Evolutionary conservation across 2,113 vertebrate species (phyloP), one percentile per base, ranked within the genome.

Genomic region (Psilopsiagon aymara): DNA sequence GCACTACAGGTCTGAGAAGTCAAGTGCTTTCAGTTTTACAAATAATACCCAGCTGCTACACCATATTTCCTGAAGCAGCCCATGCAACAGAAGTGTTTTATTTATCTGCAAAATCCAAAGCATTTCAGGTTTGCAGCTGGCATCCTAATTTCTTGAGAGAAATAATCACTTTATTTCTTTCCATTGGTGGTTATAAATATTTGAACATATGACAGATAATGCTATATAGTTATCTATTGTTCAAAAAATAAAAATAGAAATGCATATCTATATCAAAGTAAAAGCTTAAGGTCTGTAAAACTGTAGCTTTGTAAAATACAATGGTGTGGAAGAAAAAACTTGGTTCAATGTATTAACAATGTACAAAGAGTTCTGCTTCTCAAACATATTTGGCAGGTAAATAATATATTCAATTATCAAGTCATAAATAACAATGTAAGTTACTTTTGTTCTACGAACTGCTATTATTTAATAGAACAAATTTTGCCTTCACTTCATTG

Each of bases 401-500:
- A 85, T n/a, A 71, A 53, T 3, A 57, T 63, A 63, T 57, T 51
- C 57, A 81, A n/a, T 33, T 76, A 29, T 55, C 47, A 33, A 71
- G 47, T n/a, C 70, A 86, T 85, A 85, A 85, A 90, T 74, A 90
- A 64, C 14, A 76, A 43, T 2, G 6, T 19, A 16, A 76, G 69
- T 53, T 68, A 64, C 88, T 88, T 60, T 39, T 55, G 62, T 60
- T 75, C 88, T 82, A 31, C 1, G 8, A 67, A 39, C 11, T 14
- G 6, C 52, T 53, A 49, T 37, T 5, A 25, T 49, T 66, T 62
- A 25, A 31, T 4, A 43, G 18, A 37, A 3, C 27, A 24, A 49
- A 17, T 39, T 92, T 88, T 51, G 55, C 95, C 87, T 97, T 96
- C 94, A 55, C 97, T 20, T 70, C 27, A 68, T 94, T 96, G 96